These are phyloP conservation scores for Polyommatus iphigenia DNA, from an alignment of 2,888 invertebrate species.

Conservation along the genomic window DNA sequence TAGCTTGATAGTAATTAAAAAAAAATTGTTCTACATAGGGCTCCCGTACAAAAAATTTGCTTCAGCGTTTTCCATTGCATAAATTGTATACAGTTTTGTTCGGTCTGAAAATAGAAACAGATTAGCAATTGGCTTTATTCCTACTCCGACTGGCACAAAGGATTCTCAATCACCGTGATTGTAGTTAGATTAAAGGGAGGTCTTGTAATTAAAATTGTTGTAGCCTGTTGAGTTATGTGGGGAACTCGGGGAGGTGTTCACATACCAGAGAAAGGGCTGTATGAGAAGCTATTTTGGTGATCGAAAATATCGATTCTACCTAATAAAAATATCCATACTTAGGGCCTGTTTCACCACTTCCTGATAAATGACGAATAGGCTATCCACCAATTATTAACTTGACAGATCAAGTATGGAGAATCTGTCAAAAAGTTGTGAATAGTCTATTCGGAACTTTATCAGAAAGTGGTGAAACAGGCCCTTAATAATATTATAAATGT, in stretches of 20 bases:
- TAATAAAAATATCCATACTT: too few relatives aligned
- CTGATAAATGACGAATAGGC: too few relatives aligned
- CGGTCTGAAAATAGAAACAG: conserved; percentile 6
- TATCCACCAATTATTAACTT: too few relatives aligned
- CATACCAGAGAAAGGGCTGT: not conserved
- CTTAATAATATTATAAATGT: too few relatives aligned
- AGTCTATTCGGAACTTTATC: too few relatives aligned
- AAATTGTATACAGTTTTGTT: not conserved
- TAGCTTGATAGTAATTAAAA: too few relatives aligned
- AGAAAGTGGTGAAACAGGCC: too few relatives aligned
- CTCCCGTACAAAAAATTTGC: too few relatives aligned
- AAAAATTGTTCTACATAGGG: too few relatives aligned
- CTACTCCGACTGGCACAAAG: conserved; percentile 2
- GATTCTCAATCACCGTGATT: conserved; percentile 16
- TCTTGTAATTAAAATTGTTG: conserved; percentile 11
- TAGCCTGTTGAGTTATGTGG: not conserved
- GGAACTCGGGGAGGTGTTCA: conserved; percentile 8
- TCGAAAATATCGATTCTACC: not conserved
- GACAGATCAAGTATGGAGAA: too few relatives aligned
- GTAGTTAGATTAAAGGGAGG: conserved; percentile 9
- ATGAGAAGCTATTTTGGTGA: not conserved
- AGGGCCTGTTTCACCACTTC: too few relatives aligned
- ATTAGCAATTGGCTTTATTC: conserved; percentile 15
- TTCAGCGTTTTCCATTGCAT: not conserved
- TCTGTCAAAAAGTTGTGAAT: too few relatives aligned